phyloP scores from a whole-genome alignment of 2,888 invertebrate genomes.

The Leptarthrus brevirostris region DNA sequence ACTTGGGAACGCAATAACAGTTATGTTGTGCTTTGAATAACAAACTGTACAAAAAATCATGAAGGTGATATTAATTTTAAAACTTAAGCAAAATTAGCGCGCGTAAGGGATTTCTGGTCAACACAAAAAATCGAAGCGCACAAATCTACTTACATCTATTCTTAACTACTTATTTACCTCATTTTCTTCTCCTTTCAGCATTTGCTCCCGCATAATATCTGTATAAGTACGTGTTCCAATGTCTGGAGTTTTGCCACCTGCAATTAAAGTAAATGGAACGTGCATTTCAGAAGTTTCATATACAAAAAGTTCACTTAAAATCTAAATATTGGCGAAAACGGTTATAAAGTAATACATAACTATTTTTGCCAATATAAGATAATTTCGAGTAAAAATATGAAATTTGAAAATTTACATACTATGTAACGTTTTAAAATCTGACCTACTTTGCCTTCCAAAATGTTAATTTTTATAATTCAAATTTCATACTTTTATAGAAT shows the following conservation, averaged over 20 bases:
- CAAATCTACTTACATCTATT: no score
- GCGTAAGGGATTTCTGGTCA: no score
- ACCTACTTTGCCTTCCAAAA: slow-evolving; percentile 38
- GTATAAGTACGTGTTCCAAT: slow-evolving; percentile 93
- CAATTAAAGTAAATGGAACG: slow-evolving; percentile 60
- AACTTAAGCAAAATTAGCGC: no score
- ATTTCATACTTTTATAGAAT: slow-evolving; percentile 58
- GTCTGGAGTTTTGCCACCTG: slow-evolving; percentile 99
- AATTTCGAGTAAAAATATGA: slow-evolving; percentile 56
- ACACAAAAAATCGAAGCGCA: no score
- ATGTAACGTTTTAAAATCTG: slow-evolving; percentile 1
- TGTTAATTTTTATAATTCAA: slow-evolving; percentile 49
- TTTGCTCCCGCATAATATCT: slow-evolving; percentile 97
- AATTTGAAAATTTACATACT: slow-evolving; percentile 53
- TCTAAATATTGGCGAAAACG: slow-evolving; percentile 51
- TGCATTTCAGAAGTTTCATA: slow-evolving; percentile 48
- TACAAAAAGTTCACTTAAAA: slow-evolving; percentile 34
- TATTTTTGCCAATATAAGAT: slow-evolving; percentile 41
- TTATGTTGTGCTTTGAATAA: no score
- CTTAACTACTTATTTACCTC: slow-evolving; percentile 86
- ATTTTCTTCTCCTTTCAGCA: slow-evolving; percentile 89
- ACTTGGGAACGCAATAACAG: no score
- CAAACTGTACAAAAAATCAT: no score
- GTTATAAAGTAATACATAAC: slow-evolving; percentile 16
- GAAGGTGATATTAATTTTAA: no score